These are phyloP conservation scores for Pungitius pungitius DNA, from an alignment of 2,113 vertebrate species.

Conservation along the genomic window DNA sequence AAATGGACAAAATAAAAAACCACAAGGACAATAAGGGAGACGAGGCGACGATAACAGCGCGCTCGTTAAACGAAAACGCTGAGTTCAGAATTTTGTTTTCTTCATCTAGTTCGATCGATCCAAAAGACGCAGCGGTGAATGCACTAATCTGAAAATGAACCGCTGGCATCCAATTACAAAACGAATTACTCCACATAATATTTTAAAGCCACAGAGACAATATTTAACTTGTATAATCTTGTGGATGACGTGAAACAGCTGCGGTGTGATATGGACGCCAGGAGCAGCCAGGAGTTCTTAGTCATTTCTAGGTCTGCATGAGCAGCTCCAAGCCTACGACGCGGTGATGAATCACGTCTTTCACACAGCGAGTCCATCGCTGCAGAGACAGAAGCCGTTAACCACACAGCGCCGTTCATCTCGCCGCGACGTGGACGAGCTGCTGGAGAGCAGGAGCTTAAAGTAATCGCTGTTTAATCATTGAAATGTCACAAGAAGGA, in stretches of 20 bases:
- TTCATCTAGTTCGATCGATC: not conserved
- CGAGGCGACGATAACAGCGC: not conserved
- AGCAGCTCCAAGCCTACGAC: constrained; percentile 16
- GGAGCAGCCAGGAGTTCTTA: constrained; percentile 19
- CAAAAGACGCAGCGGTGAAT: constrained; percentile 23
- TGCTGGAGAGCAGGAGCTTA: not conserved
- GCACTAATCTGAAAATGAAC: constrained; percentile 11
- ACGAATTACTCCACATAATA: constrained; percentile 22
- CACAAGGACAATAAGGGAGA: not conserved
- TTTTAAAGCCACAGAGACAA: constrained; percentile 25
- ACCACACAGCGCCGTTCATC: constrained; percentile 11
- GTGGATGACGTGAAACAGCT: constrained; percentile 35
- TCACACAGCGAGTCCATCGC: not conserved
- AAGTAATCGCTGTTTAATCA: constrained; percentile 28
- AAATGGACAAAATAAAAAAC: not conserved
- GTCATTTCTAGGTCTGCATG: constrained; percentile 23
- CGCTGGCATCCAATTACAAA: constrained; percentile 23
- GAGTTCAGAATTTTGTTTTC: not conserved
- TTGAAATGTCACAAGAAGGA: not conserved
- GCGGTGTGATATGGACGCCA: constrained; percentile 21
- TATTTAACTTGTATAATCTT: constrained; percentile 38
- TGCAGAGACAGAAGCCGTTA: not conserved
- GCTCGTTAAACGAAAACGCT: not conserved
- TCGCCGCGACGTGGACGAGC: not conserved
- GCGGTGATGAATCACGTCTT: constrained; percentile 15